Conservation (phyloP, 2,888 invertebrate genomes). For the Eilema depressum region DNA sequence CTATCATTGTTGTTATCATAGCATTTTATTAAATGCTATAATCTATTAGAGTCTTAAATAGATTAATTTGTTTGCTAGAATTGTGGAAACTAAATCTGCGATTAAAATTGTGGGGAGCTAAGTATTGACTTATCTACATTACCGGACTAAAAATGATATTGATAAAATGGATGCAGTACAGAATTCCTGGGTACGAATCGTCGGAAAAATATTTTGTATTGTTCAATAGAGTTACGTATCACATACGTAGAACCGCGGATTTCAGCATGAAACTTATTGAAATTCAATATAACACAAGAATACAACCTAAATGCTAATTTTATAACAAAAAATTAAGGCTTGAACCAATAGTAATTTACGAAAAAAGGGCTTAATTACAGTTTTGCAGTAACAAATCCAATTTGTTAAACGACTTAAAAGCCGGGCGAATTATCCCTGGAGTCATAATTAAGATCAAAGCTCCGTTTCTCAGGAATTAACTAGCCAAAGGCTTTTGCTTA, state of each 20-base stretch:
- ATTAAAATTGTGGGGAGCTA: background rate
- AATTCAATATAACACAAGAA: background rate
- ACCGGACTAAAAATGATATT: too few species aligned
- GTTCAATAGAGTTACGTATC: background rate
- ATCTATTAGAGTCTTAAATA: too few species aligned
- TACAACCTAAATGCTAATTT: background rate
- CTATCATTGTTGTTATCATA: background rate
- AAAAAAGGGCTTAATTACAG: background rate
- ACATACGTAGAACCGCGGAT: too few species aligned
- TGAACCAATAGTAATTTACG: background rate
- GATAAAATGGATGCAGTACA: too few species aligned
- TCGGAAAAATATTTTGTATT: background rate
- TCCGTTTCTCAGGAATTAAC: background rate
- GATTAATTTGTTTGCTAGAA: background rate
- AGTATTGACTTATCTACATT: background rate
- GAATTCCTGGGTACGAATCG: background rate
- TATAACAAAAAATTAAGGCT: background rate
- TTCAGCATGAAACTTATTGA: background rate
- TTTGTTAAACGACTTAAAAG: slow-evolving; percentile 10
- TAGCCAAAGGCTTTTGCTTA: background rate
- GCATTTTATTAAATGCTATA: background rate
- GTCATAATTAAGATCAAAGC: slow-evolving; percentile 9
- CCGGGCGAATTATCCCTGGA: background rate
- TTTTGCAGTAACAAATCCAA: background rate
- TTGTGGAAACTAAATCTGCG: background rate